Percentiles rank a stretch among this genome's conserved stretches.
Conservation (phyloP, 1,140 invertebrate genomes). For the Drosophila nasuta region DNA sequence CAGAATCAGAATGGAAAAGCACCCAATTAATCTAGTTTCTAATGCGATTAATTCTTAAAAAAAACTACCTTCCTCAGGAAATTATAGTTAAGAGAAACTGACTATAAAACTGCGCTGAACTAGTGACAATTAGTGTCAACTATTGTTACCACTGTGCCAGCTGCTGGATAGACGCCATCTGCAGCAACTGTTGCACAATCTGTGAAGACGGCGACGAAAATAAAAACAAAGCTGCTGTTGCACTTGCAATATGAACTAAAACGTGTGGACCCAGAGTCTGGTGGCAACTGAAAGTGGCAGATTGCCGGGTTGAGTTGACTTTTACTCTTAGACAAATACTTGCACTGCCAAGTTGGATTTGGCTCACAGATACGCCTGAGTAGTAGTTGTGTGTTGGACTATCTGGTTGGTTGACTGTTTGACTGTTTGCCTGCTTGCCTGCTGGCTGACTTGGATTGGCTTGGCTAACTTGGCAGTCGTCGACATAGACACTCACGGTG, state of each 20-base stretch:
- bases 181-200: constrained; percentile 55
- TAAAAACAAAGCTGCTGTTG: constrained; percentile 49
- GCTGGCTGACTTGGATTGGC: background rate
- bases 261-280: constrained; percentile 23
- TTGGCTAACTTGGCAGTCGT: constrained; percentile 22
- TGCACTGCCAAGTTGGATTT: constrained; percentile 6
- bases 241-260: constrained; percentile 72
- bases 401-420: constrained; percentile 28
- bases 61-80: background rate
- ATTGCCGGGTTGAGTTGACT: constrained; percentile 53
- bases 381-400: background rate
- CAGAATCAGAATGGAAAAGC: no score
- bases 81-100: background rate
- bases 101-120: background rate
- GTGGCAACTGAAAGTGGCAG: constrained; percentile 68
- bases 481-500: constrained; percentile 79
- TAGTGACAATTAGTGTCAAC: background rate
- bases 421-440: constrained; percentile 3
- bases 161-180: constrained; percentile 33
- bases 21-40: no score
- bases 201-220: background rate
- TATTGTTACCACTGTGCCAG: constrained; percentile 37
- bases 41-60: background rate
- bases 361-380: background rate
- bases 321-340: constrained; percentile 57